A percentile compares a stretch with the other conserved stretches of the same genome.
phyloP scores from a whole-genome alignment of 2,888 invertebrate species.

The Epistrophe grossulariae region DNA sequence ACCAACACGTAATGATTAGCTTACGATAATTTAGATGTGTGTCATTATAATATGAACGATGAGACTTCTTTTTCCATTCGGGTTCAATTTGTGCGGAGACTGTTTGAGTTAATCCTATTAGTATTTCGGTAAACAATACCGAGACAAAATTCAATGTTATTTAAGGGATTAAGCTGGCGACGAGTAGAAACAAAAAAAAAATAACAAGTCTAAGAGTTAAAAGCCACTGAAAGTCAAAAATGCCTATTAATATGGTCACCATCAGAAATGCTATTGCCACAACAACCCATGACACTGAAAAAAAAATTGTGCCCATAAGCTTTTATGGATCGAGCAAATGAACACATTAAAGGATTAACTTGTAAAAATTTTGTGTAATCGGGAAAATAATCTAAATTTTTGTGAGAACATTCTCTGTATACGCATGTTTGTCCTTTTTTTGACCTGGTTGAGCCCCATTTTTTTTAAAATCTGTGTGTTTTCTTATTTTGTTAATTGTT shows the following conservation, averaged over 20 bases:
- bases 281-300: background rate
- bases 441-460: background rate
- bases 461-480: too few relatives aligned
- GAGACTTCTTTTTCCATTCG: background rate
- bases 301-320: background rate
- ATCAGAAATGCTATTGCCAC: background rate
- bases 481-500: too few relatives aligned
- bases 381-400: constrained; percentile 63
- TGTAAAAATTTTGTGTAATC: constrained; percentile 63
- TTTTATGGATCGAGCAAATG: background rate
- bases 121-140: constrained; percentile 22
- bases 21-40: constrained; percentile 16
- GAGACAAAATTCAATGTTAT: background rate
- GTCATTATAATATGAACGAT: background rate
- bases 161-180: constrained; percentile 31
- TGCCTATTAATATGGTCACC: constrained; percentile 3
- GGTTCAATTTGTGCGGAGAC: constrained; percentile 8
- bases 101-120: constrained; percentile 33
- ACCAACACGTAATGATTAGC: constrained; percentile 16
- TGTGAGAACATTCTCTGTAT: constrained; percentile 45
- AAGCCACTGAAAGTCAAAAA: constrained; percentile 9
- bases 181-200: background rate
- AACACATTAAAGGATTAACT: constrained; percentile 62
- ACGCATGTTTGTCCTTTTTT: constrained; percentile 49
- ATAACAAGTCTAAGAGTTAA: constrained; percentile 1